Evolutionary conservation across 2,888 invertebrate species (phyloP).

Genomic region (Pristionchus maxplancki): DNA sequence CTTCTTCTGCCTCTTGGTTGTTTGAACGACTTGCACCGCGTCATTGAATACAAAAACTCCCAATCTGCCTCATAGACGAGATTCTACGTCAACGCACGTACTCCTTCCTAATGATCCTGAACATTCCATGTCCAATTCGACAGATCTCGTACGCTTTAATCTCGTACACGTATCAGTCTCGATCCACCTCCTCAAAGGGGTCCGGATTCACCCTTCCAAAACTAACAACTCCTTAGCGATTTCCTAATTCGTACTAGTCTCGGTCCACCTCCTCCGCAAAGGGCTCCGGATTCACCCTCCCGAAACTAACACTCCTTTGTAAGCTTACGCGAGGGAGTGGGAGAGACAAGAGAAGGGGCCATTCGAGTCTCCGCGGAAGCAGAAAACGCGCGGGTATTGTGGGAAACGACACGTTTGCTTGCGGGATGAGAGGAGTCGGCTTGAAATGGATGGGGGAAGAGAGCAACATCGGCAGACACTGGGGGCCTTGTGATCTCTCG

Average conservation of each 20-base stretch:
- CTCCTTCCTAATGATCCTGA: neutral
- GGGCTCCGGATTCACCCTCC: neutral
- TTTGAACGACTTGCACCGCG: neutral
- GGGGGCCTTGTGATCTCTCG: neutral
- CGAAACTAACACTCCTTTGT: constrained; percentile 20
- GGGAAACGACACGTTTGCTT: neutral
- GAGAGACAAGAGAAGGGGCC: neutral
- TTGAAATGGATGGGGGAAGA: neutral
- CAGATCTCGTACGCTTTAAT: neutral
- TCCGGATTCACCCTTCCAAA: no score
- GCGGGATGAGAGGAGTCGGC: neutral
- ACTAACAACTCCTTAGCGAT: no score
- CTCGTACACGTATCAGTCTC: neutral
- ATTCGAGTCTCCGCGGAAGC: neutral
- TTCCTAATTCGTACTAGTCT: neutral
- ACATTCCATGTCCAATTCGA: neutral
- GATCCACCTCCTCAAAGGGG: no score
- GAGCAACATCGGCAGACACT: neutral
- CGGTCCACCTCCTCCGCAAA: neutral
- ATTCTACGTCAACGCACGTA: no score
- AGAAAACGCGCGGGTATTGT: constrained; percentile 1
- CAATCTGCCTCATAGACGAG: no score
- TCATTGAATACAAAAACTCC: no score
- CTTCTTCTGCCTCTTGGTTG: neutral
- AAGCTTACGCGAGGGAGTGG: neutral